These are phyloP conservation scores for Chydorus sphaericus DNA, from an alignment of 2,888 invertebrate species.

Conservation along the genomic window DNA sequence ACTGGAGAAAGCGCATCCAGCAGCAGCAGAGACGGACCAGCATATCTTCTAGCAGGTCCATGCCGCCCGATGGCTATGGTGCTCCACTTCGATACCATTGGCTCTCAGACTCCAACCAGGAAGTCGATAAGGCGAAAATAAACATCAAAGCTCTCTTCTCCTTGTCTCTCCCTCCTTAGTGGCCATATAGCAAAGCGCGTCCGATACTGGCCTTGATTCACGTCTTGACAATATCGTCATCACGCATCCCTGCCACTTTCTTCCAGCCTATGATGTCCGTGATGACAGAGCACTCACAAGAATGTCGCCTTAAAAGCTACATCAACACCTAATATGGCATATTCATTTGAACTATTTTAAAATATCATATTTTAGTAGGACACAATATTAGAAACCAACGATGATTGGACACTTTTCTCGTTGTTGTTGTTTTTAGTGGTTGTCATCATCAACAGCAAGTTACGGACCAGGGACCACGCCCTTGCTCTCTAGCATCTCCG, in stretches of 20 bases:
- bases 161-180: no score
- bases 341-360: not conserved
- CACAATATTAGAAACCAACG: no score
- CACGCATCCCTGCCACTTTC: slow-evolving; percentile 2
- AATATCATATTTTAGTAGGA: no score
- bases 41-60: no score
- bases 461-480: no score
- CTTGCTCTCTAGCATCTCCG: no score
- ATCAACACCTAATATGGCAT: not conserved
- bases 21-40: not conserved
- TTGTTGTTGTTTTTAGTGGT: no score
- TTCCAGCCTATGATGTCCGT: slow-evolving; percentile 1
- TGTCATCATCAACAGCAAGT: no score
- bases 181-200: no score
- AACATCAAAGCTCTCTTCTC: no score
- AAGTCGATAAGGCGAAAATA: slow-evolving; percentile 9
- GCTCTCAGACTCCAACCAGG: slow-evolving; percentile 13
- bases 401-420: no score
- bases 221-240: not conserved
- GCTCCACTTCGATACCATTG: slow-evolving; percentile 14
- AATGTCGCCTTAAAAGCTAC: not conserved
- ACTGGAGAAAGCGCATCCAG: not conserved
- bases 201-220: slow-evolving; percentile 5
- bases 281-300: no score
- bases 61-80: slow-evolving; percentile 5